Percentiles rank a stretch among this genome's conserved stretches.
Evolutionary conservation across 2,113 vertebrate genomes (phyloP).

Genomic region (Hystrix cristata): DNA sequence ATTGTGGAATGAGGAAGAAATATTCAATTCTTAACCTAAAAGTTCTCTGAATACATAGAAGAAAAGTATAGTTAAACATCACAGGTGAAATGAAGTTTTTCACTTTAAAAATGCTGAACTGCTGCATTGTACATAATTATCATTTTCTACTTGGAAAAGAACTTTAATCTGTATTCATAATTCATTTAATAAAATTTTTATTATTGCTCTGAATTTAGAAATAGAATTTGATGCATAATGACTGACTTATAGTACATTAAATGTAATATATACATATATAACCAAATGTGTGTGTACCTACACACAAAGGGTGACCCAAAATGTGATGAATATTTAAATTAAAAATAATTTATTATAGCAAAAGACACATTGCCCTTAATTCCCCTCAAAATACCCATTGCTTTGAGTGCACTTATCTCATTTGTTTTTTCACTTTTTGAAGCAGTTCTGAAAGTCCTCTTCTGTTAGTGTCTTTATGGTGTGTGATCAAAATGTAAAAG

Average conservation of each 20-base stretch:
- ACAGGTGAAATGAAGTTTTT: background rate
- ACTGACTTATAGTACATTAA: background rate
- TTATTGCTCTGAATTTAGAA: background rate
- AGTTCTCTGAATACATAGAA: background rate
- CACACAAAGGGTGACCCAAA: background rate
- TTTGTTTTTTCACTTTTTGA: background rate
- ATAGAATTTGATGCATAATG: background rate
- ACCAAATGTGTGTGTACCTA: background rate
- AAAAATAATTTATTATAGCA: background rate
- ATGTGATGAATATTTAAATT: background rate
- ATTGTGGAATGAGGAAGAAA: slow-evolving; percentile 1
- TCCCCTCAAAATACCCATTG: background rate
- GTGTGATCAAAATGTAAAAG: background rate
- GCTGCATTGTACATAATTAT: background rate
- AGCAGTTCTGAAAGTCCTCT: background rate
- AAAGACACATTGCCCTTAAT: background rate
- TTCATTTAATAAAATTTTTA: slow-evolving; percentile 25
- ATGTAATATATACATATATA: background rate
- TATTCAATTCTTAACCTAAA: background rate
- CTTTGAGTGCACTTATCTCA: background rate
- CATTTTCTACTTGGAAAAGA: background rate
- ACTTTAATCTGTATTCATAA: background rate
- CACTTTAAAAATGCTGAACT: background rate
- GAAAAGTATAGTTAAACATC: background rate
- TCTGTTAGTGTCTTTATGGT: background rate